Evolutionary conservation across 2,797 vertebrate genomes (phyloP), one percentile per base, ranked within the genome.

Genomic region (Serranus cabrilla): DNA sequence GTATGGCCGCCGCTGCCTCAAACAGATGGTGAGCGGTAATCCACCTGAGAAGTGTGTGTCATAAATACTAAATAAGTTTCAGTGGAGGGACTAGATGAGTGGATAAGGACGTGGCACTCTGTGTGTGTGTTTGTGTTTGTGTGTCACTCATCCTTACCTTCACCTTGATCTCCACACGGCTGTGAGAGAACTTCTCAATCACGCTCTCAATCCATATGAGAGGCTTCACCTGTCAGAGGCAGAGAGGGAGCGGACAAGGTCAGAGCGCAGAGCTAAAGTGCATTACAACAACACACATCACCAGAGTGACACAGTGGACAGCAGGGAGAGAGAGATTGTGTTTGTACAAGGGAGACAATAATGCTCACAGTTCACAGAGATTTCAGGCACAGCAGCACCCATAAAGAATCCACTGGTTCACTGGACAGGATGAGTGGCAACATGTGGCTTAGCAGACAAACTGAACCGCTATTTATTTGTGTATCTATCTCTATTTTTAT

Each of bases 131-230:
- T 23, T 50, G 2, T 74, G 60, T 68, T 50, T 67, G 75, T 40
- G 50, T 66, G 65, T 81, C 73, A 58, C 76, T 86, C 31, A 59
- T 88, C 76, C 74, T 92, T 94, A 96, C 96, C 95, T 96, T 96
- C 70, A 96, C 95, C 92, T 96, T 96, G 92, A 96, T 96, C 92
- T 96, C 95, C 81, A 96, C 94, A 14, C 96, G 94, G 76, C 96
- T 96, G 91, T 96, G 96, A 66, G 95, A 95, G 86, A 94, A 96
- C 93, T 90, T 96, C 89, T 96, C 96, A 82, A 96, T 96, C 86
- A 94, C 90, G 34, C 95, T 96, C 91, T 96, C 96, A 18, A 96
- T 96, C 96, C 96, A 96, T 85, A 96, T 95, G 46, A 96, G 94
- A 62, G 96, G 96, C 89, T 96, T 96, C 83, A 96, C 92, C 96